Conservation (phyloP, 2,113 vertebrate genomes). For the Regulus satrapa region DNA sequence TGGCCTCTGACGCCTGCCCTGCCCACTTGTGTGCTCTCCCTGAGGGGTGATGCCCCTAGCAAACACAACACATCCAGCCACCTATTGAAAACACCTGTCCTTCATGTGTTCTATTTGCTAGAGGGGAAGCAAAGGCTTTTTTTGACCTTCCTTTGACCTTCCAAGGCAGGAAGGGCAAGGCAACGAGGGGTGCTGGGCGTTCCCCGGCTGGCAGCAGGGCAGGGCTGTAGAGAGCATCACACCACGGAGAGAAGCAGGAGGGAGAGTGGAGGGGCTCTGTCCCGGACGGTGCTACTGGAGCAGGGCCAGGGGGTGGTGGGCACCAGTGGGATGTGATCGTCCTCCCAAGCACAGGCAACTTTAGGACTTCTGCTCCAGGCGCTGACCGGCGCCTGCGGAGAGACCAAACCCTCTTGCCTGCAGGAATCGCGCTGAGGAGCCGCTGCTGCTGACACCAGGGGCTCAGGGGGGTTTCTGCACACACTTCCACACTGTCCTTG, state of each 20-base stretch:
- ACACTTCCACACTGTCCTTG: background rate
- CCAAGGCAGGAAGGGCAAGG: background rate
- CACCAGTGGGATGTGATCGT: fast-evolving
- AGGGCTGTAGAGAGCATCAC: background rate
- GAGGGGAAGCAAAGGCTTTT: background rate
- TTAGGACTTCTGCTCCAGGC: background rate
- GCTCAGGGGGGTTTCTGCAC: background rate
- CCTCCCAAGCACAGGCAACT: background rate
- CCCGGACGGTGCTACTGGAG: fast-evolving
- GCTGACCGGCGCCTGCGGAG: fast-evolving
- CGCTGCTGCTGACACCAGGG: background rate
- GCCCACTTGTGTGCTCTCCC: background rate
- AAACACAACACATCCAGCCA: background rate
- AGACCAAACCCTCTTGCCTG: background rate
- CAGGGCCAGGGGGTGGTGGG: fast-evolving
- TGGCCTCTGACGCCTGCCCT: fast-evolving
- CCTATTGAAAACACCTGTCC: background rate
- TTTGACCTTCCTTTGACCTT: too few species aligned
- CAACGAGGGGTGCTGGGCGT: fast-evolving
- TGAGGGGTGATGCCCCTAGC: background rate
- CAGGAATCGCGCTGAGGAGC: background rate
- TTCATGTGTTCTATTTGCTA: fast-evolving
- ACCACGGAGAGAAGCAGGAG: fast-evolving
- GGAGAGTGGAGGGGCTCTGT: fast-evolving
- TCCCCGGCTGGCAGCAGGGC: fast-evolving